These are phyloP conservation scores for Apis mellifera DNA, from an alignment of 1,140 invertebrate genomes.

Conservation along the genomic window Amel_HAv3.1 CM009941.2:8094001-8094500, in stretches of 20 bases:
- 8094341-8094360: background rate
- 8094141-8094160: conserved; percentile 16
- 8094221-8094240: conserved; percentile 17
- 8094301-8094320: background rate
- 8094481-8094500: too few relatives aligned
- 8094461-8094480: too few relatives aligned
- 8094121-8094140: conserved; percentile 7
- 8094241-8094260: conserved; percentile 17
- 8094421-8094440: background rate
- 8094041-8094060: background rate
- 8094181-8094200: conserved; percentile 23
- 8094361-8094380: too few relatives aligned
- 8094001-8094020: background rate
- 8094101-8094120: background rate
- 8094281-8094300: background rate
- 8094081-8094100: background rate
- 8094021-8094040: background rate
- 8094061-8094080: background rate
- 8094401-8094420: too few relatives aligned
- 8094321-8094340: background rate
- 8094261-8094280: background rate
- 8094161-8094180: conserved; percentile 23
- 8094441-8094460: background rate
- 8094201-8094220: conserved; percentile 31
- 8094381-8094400: too few relatives aligned